Evolutionary conservation across 2,797 vertebrate species (phyloP).

Genomic region (Anniella stebbinsi): DNA sequence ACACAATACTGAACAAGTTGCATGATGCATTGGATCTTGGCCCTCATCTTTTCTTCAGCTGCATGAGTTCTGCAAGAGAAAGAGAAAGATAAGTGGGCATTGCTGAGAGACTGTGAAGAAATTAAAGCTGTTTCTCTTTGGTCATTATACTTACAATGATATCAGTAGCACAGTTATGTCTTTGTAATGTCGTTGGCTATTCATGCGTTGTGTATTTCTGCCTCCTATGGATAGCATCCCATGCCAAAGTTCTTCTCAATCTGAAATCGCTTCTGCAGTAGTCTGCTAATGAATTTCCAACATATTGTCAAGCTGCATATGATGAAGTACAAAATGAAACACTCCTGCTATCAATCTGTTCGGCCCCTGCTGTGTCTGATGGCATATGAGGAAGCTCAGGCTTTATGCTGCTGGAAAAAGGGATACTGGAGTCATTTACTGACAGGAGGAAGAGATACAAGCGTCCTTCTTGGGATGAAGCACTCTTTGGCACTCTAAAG

Average conservation of each 20-base stretch:
- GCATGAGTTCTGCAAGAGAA: constrained; percentile 64
- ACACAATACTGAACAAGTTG: background rate
- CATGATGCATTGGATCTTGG: background rate
- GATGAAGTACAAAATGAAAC: background rate
- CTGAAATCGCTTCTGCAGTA: constrained; percentile 41
- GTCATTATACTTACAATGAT: constrained; percentile 39
- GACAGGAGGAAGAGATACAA: constrained; percentile 19
- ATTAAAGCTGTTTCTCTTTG: constrained; percentile 54
- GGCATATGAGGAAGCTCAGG: constrained; percentile 26
- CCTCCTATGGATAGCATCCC: constrained; percentile 49
- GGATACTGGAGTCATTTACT: constrained; percentile 22
- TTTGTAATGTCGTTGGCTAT: constrained; percentile 63
- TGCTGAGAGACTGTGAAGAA: constrained; percentile 46
- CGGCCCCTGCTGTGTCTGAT: constrained; percentile 1
- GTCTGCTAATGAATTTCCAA: constrained; percentile 40
- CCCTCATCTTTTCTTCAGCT: constrained; percentile 59
- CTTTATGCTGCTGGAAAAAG: constrained; percentile 41
- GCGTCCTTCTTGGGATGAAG: constrained; percentile 29
- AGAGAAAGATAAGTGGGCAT: background rate
- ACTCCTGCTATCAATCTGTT: background rate
- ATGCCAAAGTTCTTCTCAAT: constrained; percentile 25
- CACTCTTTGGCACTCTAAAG: constrained; percentile 26
- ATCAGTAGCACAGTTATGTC: constrained; percentile 51
- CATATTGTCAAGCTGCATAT: constrained; percentile 10
- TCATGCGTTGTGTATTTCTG: constrained; percentile 52